These are phyloP conservation scores for Setophaga coronata DNA, from an alignment of 2,113 vertebrate genomes.

Conservation along the genomic window DNA sequence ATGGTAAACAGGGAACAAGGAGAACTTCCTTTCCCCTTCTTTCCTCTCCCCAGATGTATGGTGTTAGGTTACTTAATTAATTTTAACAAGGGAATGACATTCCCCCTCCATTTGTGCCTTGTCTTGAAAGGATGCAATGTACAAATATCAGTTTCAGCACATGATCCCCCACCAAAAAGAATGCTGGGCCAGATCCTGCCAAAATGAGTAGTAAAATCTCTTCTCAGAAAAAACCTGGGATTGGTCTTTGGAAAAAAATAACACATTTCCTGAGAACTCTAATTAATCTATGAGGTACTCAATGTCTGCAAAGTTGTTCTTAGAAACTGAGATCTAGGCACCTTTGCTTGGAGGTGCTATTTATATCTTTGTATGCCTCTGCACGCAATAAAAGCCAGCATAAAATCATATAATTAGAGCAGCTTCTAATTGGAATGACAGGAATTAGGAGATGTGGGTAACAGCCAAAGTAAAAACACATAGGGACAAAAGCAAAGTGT, in stretches of 20 bases:
- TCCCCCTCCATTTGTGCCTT: constrained; percentile 44
- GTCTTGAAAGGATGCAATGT: constrained; percentile 57
- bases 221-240: neutral
- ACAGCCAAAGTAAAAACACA: constrained; percentile 3
- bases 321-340: constrained; percentile 20
- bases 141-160: constrained; percentile 55
- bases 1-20: constrained; percentile 49
- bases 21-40: constrained; percentile 52
- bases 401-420: constrained; percentile 39
- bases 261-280: neutral
- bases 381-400: constrained; percentile 22
- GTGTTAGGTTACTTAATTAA: constrained; percentile 71
- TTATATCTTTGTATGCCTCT: constrained; percentile 50
- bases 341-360: constrained; percentile 43
- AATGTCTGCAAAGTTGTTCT: neutral
- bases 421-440: constrained; percentile 39
- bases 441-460: constrained; percentile 32
- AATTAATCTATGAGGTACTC: constrained; percentile 14
- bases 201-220: constrained; percentile 16
- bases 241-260: neutral
- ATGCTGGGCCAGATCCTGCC: constrained; percentile 17
- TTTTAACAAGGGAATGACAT: constrained; percentile 69
- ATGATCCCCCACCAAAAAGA: neutral
- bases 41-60: constrained; percentile 55
- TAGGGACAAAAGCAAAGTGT: constrained; percentile 12